Conservation (phyloP, 35 echinoderm and acorn worm genomes). For the Lytechinus pictus region DNA sequence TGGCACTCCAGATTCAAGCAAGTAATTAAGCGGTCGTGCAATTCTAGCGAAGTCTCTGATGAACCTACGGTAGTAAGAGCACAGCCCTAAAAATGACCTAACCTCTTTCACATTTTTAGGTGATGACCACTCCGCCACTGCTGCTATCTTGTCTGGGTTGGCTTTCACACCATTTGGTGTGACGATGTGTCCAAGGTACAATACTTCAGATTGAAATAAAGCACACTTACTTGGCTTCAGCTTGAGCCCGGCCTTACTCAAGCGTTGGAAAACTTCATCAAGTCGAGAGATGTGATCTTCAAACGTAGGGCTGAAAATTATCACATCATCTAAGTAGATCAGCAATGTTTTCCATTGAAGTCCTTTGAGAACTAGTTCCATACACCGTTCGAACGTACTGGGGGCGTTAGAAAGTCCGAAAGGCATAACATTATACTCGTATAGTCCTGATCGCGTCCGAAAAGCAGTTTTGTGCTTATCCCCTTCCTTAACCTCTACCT, state of each 20-base stretch:
- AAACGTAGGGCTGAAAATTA: slow-evolving; percentile 53
- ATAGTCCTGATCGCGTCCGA: slow-evolving; percentile 61
- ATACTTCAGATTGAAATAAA: slow-evolving; percentile 60
- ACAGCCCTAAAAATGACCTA: slow-evolving; percentile 65
- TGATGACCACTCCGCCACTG: slow-evolving; percentile 56
- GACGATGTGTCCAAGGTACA: slow-evolving; percentile 66
- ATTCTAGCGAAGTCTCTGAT: slow-evolving; percentile 61
- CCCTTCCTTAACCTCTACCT: slow-evolving; percentile 66
- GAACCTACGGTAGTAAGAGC: slow-evolving; percentile 65
- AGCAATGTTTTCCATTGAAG: slow-evolving; percentile 69
- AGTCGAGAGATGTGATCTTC: slow-evolving; percentile 35
- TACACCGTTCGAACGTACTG: slow-evolving; percentile 63
- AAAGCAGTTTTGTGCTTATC: slow-evolving; percentile 72
- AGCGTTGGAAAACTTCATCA: slow-evolving; percentile 31
- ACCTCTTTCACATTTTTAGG: slow-evolving; percentile 46
- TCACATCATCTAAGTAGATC: slow-evolving; percentile 78
- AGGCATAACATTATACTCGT: slow-evolving; percentile 43
- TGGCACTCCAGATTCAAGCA: slow-evolving; percentile 50
- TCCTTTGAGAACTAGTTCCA: slow-evolving; percentile 53
- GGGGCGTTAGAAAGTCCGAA: slow-evolving; percentile 72
- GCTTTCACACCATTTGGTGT: slow-evolving; percentile 51
- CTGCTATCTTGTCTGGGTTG: slow-evolving; percentile 52
- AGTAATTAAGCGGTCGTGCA: slow-evolving; percentile 54
- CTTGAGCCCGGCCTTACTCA: slow-evolving; percentile 56
- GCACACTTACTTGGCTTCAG: slow-evolving; percentile 74